phyloP scores from a whole-genome alignment of 2,797 vertebrate species.

The Takifugu ocellatus region DNA sequence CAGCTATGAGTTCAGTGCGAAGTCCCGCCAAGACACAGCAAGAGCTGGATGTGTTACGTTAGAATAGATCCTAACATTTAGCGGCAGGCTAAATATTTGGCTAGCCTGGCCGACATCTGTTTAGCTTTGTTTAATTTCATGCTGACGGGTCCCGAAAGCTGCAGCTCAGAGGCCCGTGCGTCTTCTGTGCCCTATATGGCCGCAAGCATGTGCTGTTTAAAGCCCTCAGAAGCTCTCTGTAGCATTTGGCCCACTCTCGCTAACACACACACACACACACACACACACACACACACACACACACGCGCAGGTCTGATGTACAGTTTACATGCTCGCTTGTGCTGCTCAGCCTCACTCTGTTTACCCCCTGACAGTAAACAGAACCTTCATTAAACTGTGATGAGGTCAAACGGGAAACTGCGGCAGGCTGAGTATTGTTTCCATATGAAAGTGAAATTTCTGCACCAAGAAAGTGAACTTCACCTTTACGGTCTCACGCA shows the following conservation, averaged over 20 bases:
- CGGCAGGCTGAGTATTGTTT: conserved; percentile 49
- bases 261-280: neutral
- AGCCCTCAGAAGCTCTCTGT: neutral
- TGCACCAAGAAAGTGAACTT: conserved; percentile 22
- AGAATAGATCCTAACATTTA: neutral
- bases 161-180: neutral
- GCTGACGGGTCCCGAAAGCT: conserved; percentile 14
- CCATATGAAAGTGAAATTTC: conserved; percentile 58
- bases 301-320: conserved; percentile 3
- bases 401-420: conserved; percentile 31
- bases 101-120: conserved; percentile 6
- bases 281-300: conserved; percentile 15
- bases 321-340: conserved; percentile 5
- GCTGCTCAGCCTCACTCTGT: conserved; percentile 26
- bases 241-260: neutral
- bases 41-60: neutral
- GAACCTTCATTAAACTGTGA: conserved; percentile 42
- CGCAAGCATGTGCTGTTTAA: conserved; percentile 6
- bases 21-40: no score
- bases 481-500: neutral
- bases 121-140: conserved; percentile 26
- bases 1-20: no score
- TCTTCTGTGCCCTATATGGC: neutral
- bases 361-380: conserved; percentile 57
- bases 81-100: conserved; percentile 1